These are phyloP conservation scores for Lasiommata megera DNA, from an alignment of 2,888 invertebrate species.

Conservation along the genomic window DNA sequence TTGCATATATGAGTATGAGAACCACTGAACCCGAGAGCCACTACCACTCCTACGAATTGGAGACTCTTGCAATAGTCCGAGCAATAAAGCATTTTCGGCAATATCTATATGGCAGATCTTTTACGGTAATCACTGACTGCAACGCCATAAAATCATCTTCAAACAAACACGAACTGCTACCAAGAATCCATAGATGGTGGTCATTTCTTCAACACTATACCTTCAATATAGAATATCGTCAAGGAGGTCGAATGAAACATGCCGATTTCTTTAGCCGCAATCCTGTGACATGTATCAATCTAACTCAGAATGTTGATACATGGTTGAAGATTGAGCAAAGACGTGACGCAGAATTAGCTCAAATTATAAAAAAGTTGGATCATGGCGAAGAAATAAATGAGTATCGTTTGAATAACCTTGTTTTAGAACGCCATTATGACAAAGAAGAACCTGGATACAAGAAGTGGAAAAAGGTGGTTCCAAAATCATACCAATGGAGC, in stretches of 20 bases:
- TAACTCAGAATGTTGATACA: neutral
- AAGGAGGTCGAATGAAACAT: neutral
- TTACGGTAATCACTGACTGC: slow-evolving; percentile 36
- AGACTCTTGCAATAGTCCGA: slow-evolving; percentile 31
- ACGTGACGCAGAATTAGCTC: neutral
- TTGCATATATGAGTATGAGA: slow-evolving; percentile 13
- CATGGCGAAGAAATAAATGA: neutral
- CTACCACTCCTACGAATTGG: neutral
- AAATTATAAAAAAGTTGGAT: neutral
- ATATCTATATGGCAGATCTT: slow-evolving; percentile 26
- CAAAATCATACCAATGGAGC: neutral
- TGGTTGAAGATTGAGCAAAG: neutral
- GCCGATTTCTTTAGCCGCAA: slow-evolving; percentile 1
- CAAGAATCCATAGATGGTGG: slow-evolving; percentile 42
- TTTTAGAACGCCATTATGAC: neutral
- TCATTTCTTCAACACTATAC: slow-evolving; percentile 36
- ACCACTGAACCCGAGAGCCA: neutral
- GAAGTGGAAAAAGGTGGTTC: neutral
- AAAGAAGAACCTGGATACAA: neutral
- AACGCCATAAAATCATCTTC: slow-evolving; percentile 21
- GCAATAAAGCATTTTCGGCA: slow-evolving; percentile 40
- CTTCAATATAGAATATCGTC: slow-evolving; percentile 31
- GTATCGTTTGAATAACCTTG: neutral
- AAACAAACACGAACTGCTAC: slow-evolving; percentile 16
- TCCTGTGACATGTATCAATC: neutral